Evolutionary conservation across 2,113 vertebrate genomes (phyloP), one percentile per base, ranked within the genome.

Genomic region (Gadus macrocephalus): DNA sequence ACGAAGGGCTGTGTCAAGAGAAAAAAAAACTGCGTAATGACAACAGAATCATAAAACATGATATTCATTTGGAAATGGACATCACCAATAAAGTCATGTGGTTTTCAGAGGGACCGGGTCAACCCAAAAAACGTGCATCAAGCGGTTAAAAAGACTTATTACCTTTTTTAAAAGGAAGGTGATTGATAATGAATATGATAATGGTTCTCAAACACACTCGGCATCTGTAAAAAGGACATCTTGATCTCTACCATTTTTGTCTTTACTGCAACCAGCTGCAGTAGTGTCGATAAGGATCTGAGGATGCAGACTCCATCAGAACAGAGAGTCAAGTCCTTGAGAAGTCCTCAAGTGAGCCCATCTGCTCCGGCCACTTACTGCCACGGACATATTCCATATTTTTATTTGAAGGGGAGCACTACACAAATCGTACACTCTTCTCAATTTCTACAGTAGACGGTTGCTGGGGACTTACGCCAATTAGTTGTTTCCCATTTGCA

Each of bases 251-350:
- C 62, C 31, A 16, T 49, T 12, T 9, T 49, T 49, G 1, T 49
- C 11, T 9, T 49, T 14, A 73, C 86, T 86, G 86, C 86, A 89
- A 90, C 86, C 87, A 87, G 86, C 83, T 88, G 88, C 85, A 89
- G 88, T 78, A 74, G 72, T 74, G 80, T 86, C 82, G 71, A 72
- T 77, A 77, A 86, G 62, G 64, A 78, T 35, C 42, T 49, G 9
- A 2, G 71, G 68, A 70, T 70, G 74, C 81, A 68, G 76, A 60
- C 7, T 75, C 69, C 79, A 69, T 77, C 71, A 65, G 71, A 49
- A 12, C 42, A 49, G 42, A 49, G 42, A 49, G 42, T 49, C 42
- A 9, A 14, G 42, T 49, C 42, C 7, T 49, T 49, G 42, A 2
- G 42, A 49, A 49, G 12, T 49, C 42, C 8, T 49, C 55, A 58